These are phyloP conservation scores for Andrena trimmerana DNA, from an alignment of 2,888 invertebrate genomes.

Conservation along the genomic window DNA sequence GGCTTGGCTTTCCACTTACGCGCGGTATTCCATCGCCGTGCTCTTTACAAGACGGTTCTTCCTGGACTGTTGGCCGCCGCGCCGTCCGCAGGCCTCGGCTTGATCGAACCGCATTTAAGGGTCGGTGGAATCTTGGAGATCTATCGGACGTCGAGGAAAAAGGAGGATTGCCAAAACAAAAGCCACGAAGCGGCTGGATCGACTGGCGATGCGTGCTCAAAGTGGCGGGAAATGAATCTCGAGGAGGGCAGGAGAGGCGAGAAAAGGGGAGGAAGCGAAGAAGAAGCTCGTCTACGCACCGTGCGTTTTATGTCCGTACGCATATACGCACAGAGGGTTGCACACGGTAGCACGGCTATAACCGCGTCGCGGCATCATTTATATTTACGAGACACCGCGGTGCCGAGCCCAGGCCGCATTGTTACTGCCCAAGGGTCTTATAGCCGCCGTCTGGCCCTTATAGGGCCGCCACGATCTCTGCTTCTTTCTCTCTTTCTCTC, in stretches of 20 bases:
- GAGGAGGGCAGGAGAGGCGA: neutral
- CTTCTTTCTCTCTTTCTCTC: slow-evolving; percentile 27
- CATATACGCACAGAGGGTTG: slow-evolving; percentile 62
- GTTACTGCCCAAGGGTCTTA: slow-evolving; percentile 79
- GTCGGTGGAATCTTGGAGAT: neutral
- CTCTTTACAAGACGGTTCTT: no score
- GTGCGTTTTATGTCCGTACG: slow-evolving; percentile 73
- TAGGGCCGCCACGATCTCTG: slow-evolving; percentile 76
- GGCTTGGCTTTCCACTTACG: neutral
- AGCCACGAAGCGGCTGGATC: slow-evolving; percentile 11
- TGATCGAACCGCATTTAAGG: slow-evolving; percentile 9
- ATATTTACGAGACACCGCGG: slow-evolving; percentile 84
- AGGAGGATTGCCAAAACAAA: slow-evolving; percentile 30
- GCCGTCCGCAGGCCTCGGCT: neutral
- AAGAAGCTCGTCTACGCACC: slow-evolving; percentile 64
- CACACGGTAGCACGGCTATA: slow-evolving; percentile 82
- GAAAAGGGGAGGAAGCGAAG: slow-evolving; percentile 27
- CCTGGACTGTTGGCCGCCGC: no score
- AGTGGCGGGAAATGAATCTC: slow-evolving; percentile 25
- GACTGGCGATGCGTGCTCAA: slow-evolving; percentile 14
- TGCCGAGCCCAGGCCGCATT: slow-evolving; percentile 77
- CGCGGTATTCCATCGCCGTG: no score
- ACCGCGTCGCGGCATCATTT: slow-evolving; percentile 84
- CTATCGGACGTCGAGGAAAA: neutral
- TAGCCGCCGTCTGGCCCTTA: slow-evolving; percentile 80